A percentile compares a stretch with the other conserved stretches of the same genome.
Evolutionary conservation across 2,888 invertebrate genomes (phyloP).

Genomic region (Zhengitettix transpicula): DNA sequence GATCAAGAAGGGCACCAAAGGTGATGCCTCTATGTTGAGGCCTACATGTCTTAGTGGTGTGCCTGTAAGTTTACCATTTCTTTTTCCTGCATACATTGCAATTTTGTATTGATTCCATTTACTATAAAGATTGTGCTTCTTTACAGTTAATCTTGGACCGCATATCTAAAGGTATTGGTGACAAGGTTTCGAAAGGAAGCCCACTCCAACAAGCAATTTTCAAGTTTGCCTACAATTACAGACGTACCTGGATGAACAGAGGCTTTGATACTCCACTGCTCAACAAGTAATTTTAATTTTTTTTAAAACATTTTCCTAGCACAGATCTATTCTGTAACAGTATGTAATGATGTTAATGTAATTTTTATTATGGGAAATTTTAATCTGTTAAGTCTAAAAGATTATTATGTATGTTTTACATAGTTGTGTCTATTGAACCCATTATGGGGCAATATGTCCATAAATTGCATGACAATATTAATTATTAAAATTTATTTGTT

Average conservation of each 20-base stretch:
- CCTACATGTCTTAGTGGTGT: conserved; percentile 95
- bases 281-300: conserved; percentile 33
- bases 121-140: conserved; percentile 5
- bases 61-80: conserved; percentile 45
- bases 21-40: conserved; percentile 77
- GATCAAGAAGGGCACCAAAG: conserved; percentile 86
- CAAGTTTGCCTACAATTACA: conserved; percentile 88
- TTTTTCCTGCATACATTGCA: not conserved
- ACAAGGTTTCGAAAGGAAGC: conserved; percentile 75
- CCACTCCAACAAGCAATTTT: conserved; percentile 68
- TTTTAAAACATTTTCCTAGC: not conserved
- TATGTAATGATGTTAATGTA: too few relatives aligned
- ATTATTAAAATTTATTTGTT: too few relatives aligned
- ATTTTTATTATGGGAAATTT: too few relatives aligned
- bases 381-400: too few relatives aligned
- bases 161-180: conserved; percentile 91
- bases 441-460: too few relatives aligned
- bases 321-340: too few relatives aligned
- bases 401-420: too few relatives aligned
- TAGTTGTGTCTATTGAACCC: too few relatives aligned
- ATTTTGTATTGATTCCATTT: not conserved
- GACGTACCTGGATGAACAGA: conserved; percentile 64
- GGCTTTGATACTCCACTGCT: conserved; percentile 70
- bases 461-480: too few relatives aligned
- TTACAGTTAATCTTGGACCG: conserved; percentile 85